Evolutionary conservation across 2,888 invertebrate species (phyloP).

Genomic region (Eilema griseolum): DNA sequence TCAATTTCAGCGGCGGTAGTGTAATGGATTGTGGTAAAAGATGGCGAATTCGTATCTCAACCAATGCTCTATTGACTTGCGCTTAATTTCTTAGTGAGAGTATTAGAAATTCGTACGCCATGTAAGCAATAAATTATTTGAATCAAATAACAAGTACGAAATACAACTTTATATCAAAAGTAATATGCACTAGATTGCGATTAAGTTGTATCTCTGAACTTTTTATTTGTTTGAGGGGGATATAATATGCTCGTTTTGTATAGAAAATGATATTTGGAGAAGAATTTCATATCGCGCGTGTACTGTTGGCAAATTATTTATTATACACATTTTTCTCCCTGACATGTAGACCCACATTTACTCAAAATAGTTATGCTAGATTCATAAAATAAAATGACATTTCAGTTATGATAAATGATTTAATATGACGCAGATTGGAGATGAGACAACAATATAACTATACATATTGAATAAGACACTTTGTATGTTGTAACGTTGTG

Average conservation of each 20-base stretch:
- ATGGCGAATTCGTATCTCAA: background rate
- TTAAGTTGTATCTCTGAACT: background rate
- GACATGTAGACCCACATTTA: background rate
- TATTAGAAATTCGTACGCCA: background rate
- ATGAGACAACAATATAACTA: background rate
- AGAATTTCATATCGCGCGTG: constrained; percentile 11
- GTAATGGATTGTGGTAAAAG: background rate
- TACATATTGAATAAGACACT: too few species aligned
- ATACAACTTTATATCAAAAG: background rate
- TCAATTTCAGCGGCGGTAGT: background rate
- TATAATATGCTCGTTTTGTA: background rate
- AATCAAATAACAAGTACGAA: background rate
- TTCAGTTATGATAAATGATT: background rate
- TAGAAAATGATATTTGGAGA: background rate
- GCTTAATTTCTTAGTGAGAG: background rate
- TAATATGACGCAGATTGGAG: background rate
- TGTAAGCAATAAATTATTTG: background rate
- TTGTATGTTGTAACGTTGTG: too few species aligned
- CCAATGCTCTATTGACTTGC: background rate
- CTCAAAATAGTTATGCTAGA: constrained; percentile 6
- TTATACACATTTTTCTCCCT: constrained; percentile 5
- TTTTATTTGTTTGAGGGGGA: constrained; percentile 3
- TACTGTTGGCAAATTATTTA: constrained; percentile 6
- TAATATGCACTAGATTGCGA: background rate
- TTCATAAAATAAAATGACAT: constrained; percentile 12